Base-by-base conservation (phyloP, 2,888 invertebrate species). In the Teleogryllus oceanicus region DNA sequence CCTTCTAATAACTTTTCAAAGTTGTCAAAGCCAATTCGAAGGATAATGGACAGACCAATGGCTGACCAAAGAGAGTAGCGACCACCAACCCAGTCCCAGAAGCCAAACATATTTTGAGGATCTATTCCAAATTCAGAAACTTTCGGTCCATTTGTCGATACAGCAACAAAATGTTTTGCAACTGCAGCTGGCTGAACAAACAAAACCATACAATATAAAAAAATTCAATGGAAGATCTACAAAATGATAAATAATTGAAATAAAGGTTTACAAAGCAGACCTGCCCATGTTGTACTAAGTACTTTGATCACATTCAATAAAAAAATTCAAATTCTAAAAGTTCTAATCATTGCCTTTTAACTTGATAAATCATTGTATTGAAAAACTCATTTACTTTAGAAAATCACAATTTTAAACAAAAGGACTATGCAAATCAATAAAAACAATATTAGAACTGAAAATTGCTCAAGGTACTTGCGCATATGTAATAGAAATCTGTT, bases 21-120 rank as follows among this genome's bases (percentile, higher is more conserved):
- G 88, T 98, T 97, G 79, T 97, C 96, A 88, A 92, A 97, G 24
- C 98, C 99, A 87, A 99, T 92, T 84, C 95, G 92, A 74, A 99
- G 89, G 8, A 95, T 95, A 86, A 99, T 98, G 5, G 98, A 97
- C 24, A 99, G 89, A 74, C 99, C 99, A 88, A 99, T 99, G 5
- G 99, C 99, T 0, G 99, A 99, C 99, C 99, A 99, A 13, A 99
- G 89, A 0, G 99, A 99, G 86, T 91, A 96, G 85, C 99, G 93
- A 84, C 99, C 99, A 62, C 99, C 99, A 76, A 99, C 99, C 98
- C 99, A 99, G 89, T 99, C 99, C 99, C 99, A 99, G 88, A 99
- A 99, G 37, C 95, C 98, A 89, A 99, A 99, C 98, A 99, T 99
- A 86, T 99, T 99, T 84, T 93, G 93, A 83, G 95, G 92, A 87